Evolutionary conservation across 1,140 invertebrate genomes (phyloP).

Genomic region (Drosophila kanapiae): DNA sequence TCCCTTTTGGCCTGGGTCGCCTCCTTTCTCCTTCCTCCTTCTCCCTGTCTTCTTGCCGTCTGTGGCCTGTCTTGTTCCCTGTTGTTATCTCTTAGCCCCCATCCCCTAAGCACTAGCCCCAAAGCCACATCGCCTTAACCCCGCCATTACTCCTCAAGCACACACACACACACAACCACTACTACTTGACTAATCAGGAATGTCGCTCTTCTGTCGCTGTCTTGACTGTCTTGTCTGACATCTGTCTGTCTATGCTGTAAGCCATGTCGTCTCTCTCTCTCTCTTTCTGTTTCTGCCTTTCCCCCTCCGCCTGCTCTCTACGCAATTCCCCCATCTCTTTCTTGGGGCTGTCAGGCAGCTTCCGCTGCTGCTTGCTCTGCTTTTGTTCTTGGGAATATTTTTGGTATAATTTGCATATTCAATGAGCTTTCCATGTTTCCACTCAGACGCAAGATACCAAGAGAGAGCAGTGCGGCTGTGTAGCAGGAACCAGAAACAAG

Average conservation of each 20-base stretch:
- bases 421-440: slow-evolving; percentile 67
- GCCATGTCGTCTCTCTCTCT: slow-evolving; percentile 7
- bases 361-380: slow-evolving; percentile 34
- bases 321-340: slow-evolving; percentile 1
- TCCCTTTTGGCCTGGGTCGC: slow-evolving; percentile 56
- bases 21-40: background rate
- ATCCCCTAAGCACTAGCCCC: background rate
- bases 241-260: slow-evolving; percentile 52
- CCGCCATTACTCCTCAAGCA: background rate
- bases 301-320: background rate
- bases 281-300: no score
- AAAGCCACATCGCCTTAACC: slow-evolving; percentile 2
- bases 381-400: slow-evolving; percentile 55
- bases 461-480: background rate
- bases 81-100: slow-evolving; percentile 8
- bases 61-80: slow-evolving; percentile 37
- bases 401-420: slow-evolving; percentile 82
- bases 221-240: slow-evolving; percentile 66
- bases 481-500: slow-evolving; percentile 33
- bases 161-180: background rate
- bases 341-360: slow-evolving; percentile 30
- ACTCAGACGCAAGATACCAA: slow-evolving; percentile 23
- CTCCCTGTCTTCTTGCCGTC: slow-evolving; percentile 22
- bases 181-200: slow-evolving; percentile 55
- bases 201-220: slow-evolving; percentile 37